Percentiles rank a stretch among this genome's conserved stretches.
These are phyloP conservation scores for Andricus curvator DNA, from an alignment of 2,888 invertebrate genomes.

Conservation along the genomic window DNA sequence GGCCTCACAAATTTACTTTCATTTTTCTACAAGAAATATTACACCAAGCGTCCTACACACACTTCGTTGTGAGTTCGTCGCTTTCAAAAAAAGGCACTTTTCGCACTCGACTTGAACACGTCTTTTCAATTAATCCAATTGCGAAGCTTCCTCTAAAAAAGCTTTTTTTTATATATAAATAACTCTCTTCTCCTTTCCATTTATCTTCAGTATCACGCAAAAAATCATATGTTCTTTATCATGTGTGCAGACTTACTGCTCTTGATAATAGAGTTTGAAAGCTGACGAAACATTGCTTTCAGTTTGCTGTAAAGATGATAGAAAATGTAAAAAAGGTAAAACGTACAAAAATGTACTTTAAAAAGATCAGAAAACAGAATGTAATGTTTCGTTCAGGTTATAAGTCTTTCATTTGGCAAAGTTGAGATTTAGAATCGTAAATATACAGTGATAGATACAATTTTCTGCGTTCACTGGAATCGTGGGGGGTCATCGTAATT, in stretches of 20 bases:
- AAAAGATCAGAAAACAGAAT: constrained; percentile 8
- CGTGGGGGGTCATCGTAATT: constrained; percentile 15
- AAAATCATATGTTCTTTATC: neutral
- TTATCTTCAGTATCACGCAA: neutral
- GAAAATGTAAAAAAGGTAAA: constrained; percentile 10
- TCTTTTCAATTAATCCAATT: constrained; percentile 29
- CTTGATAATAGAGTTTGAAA: neutral
- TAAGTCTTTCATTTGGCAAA: neutral
- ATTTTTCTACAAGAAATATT: constrained; percentile 37
- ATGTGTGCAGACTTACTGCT: neutral
- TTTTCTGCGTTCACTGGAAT: constrained; percentile 4
- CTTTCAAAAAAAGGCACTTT: constrained; percentile 33
- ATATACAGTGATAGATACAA: neutral
- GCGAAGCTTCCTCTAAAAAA: neutral
- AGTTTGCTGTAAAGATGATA: neutral
- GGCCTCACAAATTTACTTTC: constrained; percentile 17
- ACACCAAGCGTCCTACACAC: constrained; percentile 31
- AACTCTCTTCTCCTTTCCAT: constrained; percentile 6
- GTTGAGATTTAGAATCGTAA: neutral
- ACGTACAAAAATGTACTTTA: constrained; percentile 6
- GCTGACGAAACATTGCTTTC: constrained; percentile 4
- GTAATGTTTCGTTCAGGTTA: neutral
- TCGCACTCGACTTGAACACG: constrained; percentile 19
- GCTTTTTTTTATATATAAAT: neutral
- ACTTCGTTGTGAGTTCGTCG: constrained; percentile 10